Evolutionary conservation across 2,113 vertebrate genomes (phyloP).

Genomic region (Rhipidura dahli): DNA sequence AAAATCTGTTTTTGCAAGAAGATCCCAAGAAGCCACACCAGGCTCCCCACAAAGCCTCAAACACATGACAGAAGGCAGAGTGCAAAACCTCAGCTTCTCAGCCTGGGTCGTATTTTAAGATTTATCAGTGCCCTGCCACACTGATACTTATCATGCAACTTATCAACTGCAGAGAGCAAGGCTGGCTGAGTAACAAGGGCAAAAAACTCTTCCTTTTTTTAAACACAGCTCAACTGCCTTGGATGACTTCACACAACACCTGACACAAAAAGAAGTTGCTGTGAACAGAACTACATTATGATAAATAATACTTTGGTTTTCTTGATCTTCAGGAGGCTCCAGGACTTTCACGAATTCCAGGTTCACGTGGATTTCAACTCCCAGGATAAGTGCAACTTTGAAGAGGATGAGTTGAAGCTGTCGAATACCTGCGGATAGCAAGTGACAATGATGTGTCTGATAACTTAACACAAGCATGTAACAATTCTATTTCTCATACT

Average conservation of each 20-base stretch:
- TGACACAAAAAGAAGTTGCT: background rate
- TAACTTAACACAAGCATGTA: background rate
- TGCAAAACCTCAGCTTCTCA: background rate
- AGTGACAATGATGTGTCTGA: background rate
- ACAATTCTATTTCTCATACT: background rate
- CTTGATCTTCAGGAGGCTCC: constrained; percentile 93
- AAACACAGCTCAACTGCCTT: background rate
- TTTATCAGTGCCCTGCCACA: background rate
- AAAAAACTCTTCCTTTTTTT: background rate
- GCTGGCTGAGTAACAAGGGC: background rate
- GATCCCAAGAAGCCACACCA: constrained; percentile 2
- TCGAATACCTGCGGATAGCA: constrained; percentile 83
- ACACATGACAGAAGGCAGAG: background rate
- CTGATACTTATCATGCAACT: background rate
- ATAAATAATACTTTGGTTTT: constrained; percentile 84
- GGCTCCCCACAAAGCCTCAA: constrained; percentile 1
- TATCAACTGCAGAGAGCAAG: background rate
- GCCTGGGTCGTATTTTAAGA: background rate
- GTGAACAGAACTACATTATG: background rate
- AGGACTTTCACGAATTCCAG: constrained; percentile 91
- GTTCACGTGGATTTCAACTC: constrained; percentile 94
- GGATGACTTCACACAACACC: background rate
- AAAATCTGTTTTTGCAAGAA: constrained; percentile 24
- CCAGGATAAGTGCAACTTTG: constrained; percentile 92
- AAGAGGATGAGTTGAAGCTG: constrained; percentile 95